Percentiles rank a stretch among this genome's conserved stretches.
phyloP scores from a whole-genome alignment of 2,113 vertebrate species.

The Hystrix cristata region DNA sequence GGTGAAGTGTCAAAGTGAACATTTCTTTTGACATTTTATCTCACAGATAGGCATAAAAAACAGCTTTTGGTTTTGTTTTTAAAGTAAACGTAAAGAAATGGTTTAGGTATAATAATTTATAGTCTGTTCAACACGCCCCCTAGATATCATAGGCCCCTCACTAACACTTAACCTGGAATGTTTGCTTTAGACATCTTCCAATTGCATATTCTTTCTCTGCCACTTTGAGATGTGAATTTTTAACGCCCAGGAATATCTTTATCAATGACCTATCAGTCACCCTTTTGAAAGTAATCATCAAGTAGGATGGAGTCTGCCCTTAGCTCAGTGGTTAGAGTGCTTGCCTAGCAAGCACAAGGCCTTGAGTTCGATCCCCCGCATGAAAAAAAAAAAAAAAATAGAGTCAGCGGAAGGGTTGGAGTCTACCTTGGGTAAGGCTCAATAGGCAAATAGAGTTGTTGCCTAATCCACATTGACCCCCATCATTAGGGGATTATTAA shows the following conservation, averaged over 20 bases:
- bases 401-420: background rate
- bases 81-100: background rate
- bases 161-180: background rate
- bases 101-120: background rate
- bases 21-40: background rate
- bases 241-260: background rate
- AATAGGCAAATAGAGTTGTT: background rate
- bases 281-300: background rate
- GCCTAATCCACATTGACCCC: background rate
- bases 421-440: background rate
- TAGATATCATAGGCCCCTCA: background rate
- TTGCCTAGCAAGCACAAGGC: too few relatives aligned
- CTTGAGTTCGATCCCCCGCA: too few relatives aligned
- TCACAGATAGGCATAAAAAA: background rate
- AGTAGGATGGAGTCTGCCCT: background rate
- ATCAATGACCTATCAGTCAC: background rate
- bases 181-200: background rate
- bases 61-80: background rate
- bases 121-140: fast-evolving
- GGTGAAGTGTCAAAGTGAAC: background rate
- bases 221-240: background rate
- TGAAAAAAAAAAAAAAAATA: too few relatives aligned
- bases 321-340: background rate
- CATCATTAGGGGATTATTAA: background rate
- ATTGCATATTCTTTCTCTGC: background rate